Base-by-base conservation (phyloP, 2,113 vertebrate species). In the Lanius ludovicianus region DNA sequence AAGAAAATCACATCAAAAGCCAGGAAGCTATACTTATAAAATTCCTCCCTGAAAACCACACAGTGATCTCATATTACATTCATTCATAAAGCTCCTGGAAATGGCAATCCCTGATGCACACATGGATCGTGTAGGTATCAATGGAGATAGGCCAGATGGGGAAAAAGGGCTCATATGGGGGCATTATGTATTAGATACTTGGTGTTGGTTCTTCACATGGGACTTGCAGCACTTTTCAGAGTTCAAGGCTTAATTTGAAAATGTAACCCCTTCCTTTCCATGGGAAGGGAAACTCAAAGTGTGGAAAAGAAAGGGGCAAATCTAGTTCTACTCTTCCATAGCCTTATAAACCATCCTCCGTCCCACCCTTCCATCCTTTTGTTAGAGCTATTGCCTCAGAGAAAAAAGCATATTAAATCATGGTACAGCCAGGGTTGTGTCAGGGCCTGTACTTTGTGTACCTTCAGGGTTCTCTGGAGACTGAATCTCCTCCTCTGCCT, bases 51-150 rank as follows among this genome's bases (percentile, higher is more conserved):
- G 31, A 82, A 95, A 97, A 47, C 23, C 37, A 92, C 41, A 75
- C 20, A 19, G 79, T 22, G 33, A 24, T 82, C 59, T 97, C 68
- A 44, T 80, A 31, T 75, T 76, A 75, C 73, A 50, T 74, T 93
- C 50, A 79, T 94, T 97, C 71, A 84, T 84, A 74, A 85, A 94
- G 77, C 81, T 92, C 64, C 68, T 95, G 84, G 80, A 95, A 91
- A 85, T 69, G 22, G 59, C 77, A 85, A 31, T 95, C 87, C 79
- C 87, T 86, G 41, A 86, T 57, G 65, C 52, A 87, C 30, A 64
- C 42, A 13, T 47, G 50, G 49, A 81, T 55, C 63, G 82, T 4
- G 13, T 31, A 71, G 62, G 37, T 65, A 87, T 87, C 44, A 24
- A 13, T 73, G 74, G 46, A 67, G 94, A 69, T 22, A 70, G 77